These are phyloP conservation scores for Diaphora mendica DNA, from an alignment of 2,888 invertebrate species.

Conservation along the genomic window DNA sequence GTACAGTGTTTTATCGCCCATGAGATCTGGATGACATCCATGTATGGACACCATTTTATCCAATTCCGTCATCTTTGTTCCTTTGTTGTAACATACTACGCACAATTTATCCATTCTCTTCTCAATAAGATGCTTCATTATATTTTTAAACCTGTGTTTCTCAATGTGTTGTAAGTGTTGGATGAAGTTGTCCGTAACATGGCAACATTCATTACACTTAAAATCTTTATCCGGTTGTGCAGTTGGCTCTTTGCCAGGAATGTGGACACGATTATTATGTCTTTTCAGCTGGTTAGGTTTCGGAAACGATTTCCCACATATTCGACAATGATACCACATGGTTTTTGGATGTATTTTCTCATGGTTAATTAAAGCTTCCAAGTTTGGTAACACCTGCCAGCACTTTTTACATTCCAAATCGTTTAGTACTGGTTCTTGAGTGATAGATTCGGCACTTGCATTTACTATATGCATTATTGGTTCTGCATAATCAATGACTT, in stretches of 20 bases:
- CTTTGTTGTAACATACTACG: slow-evolving; percentile 69
- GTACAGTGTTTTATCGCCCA: slow-evolving; percentile 67
- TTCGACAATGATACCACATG: slow-evolving; percentile 77
- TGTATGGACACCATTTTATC: slow-evolving; percentile 67
- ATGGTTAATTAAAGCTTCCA: slow-evolving; percentile 69
- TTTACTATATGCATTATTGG: slow-evolving; percentile 73
- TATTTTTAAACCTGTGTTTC: slow-evolving; percentile 75
- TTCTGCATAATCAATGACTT: slow-evolving; percentile 77
- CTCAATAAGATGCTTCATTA: slow-evolving; percentile 68
- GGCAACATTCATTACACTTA: slow-evolving; percentile 67
- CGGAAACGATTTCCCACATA: slow-evolving; percentile 75
- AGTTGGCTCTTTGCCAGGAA: slow-evolving; percentile 20
- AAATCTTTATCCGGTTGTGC: slow-evolving; percentile 47
- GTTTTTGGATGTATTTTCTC: slow-evolving; percentile 71
- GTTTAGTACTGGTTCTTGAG: slow-evolving; percentile 52
- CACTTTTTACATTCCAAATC: slow-evolving; percentile 75
- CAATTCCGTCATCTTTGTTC: slow-evolving; percentile 57
- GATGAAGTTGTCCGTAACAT: slow-evolving; percentile 52
- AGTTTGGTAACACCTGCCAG: slow-evolving; percentile 69
- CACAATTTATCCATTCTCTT: slow-evolving; percentile 69
- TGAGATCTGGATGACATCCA: slow-evolving; percentile 73
- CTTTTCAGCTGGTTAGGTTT: slow-evolving; percentile 64
- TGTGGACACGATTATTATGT: slow-evolving; percentile 60
- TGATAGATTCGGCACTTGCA: slow-evolving; percentile 49
- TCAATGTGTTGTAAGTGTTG: slow-evolving; percentile 74